These are phyloP conservation scores for Nomada goodeniana DNA, from an alignment of 2,888 invertebrate genomes.

Conservation along the genomic window DNA sequence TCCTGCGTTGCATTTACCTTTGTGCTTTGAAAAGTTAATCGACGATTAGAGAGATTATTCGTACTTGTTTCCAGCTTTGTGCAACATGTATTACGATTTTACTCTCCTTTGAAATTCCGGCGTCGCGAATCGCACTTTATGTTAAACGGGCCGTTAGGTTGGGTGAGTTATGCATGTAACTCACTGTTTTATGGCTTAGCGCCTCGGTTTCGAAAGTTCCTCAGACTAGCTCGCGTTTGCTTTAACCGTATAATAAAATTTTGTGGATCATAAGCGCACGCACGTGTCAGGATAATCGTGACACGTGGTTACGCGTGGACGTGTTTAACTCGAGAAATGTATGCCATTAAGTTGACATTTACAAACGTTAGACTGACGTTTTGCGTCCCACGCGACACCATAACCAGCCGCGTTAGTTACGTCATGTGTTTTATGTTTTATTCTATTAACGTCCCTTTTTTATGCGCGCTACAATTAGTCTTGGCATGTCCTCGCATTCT, in stretches of 20 bases:
- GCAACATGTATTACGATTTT: background rate
- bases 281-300: slow-evolving; percentile 31
- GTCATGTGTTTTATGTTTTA: slow-evolving; percentile 44
- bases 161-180: background rate
- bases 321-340: slow-evolving; percentile 51
- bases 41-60: background rate
- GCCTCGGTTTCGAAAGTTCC: slow-evolving; percentile 18
- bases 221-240: background rate
- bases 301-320: slow-evolving; percentile 34
- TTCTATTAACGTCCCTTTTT: slow-evolving; percentile 49
- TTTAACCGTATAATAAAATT: background rate
- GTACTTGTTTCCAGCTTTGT: background rate
- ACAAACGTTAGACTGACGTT: slow-evolving; percentile 58
- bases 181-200: background rate
- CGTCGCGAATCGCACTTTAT: too few relatives aligned
- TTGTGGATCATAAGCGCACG: slow-evolving; percentile 32
- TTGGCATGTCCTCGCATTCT: too few relatives aligned
- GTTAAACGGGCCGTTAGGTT: too few relatives aligned
- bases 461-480: slow-evolving; percentile 37
- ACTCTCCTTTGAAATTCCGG: background rate
- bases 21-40: too few relatives aligned
- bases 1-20: too few relatives aligned
- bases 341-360: slow-evolving; percentile 72
- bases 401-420: slow-evolving; percentile 50
- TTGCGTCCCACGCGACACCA: slow-evolving; percentile 64